Conservation (phyloP, 2,797 vertebrate species). For the Pangasius macronema region DNA sequence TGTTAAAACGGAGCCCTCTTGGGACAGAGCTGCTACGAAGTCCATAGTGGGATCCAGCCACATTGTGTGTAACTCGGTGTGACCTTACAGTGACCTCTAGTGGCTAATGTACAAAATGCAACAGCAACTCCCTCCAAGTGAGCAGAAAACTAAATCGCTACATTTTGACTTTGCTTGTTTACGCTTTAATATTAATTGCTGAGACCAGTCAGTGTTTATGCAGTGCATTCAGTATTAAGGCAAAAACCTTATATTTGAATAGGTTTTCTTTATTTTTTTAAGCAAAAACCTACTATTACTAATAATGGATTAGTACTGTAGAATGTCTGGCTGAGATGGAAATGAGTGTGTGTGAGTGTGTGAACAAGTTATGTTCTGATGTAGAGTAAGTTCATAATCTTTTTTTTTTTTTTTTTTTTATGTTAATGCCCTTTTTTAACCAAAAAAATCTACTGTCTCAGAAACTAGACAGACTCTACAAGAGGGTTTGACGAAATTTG, state of each 20-base stretch:
- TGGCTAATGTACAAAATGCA: slow-evolving; percentile 41
- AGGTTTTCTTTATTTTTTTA: not conserved
- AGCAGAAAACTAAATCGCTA: not conserved
- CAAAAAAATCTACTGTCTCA: slow-evolving; percentile 15
- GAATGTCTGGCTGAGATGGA: not conserved
- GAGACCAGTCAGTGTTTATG: slow-evolving; percentile 15
- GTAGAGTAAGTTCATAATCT: not conserved
- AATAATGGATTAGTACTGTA: not conserved
- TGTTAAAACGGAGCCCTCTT: not conserved
- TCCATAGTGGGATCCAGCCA: slow-evolving; percentile 31
- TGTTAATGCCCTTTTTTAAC: slow-evolving; percentile 15
- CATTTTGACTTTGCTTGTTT: slow-evolving; percentile 3
- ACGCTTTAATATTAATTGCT: not conserved
- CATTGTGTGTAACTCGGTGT: not conserved
- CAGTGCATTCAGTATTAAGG: slow-evolving; percentile 17
- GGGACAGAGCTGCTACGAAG: slow-evolving; percentile 16
- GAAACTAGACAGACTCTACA: not conserved
- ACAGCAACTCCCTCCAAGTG: not conserved
- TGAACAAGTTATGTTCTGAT: not conserved
- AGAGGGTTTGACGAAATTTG: not conserved
- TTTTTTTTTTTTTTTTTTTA: slow-evolving; percentile 16
- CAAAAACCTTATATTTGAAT: not conserved
- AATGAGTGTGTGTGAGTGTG: not conserved
- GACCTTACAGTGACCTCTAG: slow-evolving; percentile 36
- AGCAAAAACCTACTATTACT: not conserved